Base-by-base conservation (phyloP, 1,140 invertebrate species). In the Megalonaias nervosa region DNA sequence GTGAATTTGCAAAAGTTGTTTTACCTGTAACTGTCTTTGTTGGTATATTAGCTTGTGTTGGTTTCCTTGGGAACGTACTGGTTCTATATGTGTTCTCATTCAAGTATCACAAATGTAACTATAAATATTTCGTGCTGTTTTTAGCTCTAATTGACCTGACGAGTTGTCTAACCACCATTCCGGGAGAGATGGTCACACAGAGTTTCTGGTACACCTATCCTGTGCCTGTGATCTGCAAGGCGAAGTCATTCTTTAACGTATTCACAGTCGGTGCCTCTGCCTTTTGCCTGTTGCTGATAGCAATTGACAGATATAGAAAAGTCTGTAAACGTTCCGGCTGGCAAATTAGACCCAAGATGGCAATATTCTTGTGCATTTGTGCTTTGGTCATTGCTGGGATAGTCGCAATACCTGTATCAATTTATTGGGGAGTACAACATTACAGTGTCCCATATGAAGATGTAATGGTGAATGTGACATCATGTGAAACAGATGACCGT, bases 111-210 rank as follows among this genome's bases (percentile, higher is more conserved):
- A 60, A 62, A 16, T 76, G 79, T 61, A 85, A 81, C 57, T 80
- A 78, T 64, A 71, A 77, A 15, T 77, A 81, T 68, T 85, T 81
- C 70, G 77, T 85, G 11, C 77, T 84, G 65, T 80, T 78, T 19
- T 67, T 85, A 60, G 82, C 82, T 11, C 26, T 81, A 12, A 75
- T 81, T 58, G 84, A 85, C 67, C 60, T 85, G 5, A 61, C 78
- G 14, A 82, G 80, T 69, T 81, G 82, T 60, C 57, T 74, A 31
- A 76, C 83, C 2, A 80, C 79, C 23, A 85, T 85, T 48, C 84
- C 82, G 17, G 82, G 81, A 19, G 84, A 86, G 62, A 81, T 84
- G 15, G 59, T 84, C 0, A 83, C 84, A 66, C 82, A 84, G 65
- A 57, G 69, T 2, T 71, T 77, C 67, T 84, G 83, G 79, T 86